Base-by-base conservation (phyloP, 2,797 vertebrate species). In the Urocyon cinereoargenteus region DNA sequence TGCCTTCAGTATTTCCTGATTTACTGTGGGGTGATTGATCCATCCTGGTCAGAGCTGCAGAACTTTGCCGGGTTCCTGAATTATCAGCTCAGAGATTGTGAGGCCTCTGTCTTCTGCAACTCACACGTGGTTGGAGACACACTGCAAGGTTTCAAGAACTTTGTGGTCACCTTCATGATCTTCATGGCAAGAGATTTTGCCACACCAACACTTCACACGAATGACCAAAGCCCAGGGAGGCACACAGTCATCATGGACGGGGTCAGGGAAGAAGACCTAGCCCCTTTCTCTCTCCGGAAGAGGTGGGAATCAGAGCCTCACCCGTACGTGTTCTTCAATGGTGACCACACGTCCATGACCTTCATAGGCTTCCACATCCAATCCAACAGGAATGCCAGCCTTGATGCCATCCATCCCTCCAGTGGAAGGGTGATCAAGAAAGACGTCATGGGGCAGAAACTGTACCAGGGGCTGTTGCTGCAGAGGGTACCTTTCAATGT, bases 141-240 rank as follows among this genome's bases (percentile, higher is more conserved):
- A 0, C 94, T 99, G 81, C 79, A 61, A 8, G 99, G 99, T 70
- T 99, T 99, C 98, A 99, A 99, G 99, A 99, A 98, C 92, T 99
- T 99, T 98, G 99, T 99, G 11, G 99, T 99, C 14, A 97, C 99
- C 92, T 99, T 99, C 98, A 99, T 99, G 99, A 99, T 99, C 98
- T 93, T 99, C 61, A 99, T 99, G 99, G 99, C 99, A 0, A 99
- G 99, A 72, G 99, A 99, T 97, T 99, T 99, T 94, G 99, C 99
- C 45, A 99, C 99, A 1, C 99, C 99, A 1, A 99, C 99, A 6
- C 99, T 99, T 6, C 99, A 98, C 92, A 99, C 99, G 94, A 99
- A 99, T 6, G 99, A 99, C 97, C 99, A 99, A 87, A 99, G 99
- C 96, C 99, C 99, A 0, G 99, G 99, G 31, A 99, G 98, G 51